A percentile compares a stretch with the other conserved stretches of the same genome.
Conservation (phyloP, 1,140 invertebrate genomes). For the Drosophila ogumai region DNA sequence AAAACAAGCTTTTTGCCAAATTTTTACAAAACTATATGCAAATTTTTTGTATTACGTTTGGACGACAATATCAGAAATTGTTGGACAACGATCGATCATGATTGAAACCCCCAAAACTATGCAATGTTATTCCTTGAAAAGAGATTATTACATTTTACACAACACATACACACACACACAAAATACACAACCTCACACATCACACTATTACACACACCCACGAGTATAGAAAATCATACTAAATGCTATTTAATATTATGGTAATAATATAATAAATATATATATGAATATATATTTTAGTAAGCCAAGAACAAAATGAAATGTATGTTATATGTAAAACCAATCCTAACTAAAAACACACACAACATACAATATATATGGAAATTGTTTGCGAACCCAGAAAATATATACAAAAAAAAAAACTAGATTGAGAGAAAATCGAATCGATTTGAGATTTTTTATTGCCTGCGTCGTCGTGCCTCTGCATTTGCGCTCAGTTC, state of each 20-base stretch:
- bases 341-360: slow-evolving; percentile 71
- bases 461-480: slow-evolving; percentile 47
- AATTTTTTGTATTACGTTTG: slow-evolving; percentile 75
- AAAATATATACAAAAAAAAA: slow-evolving; percentile 58
- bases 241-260: slow-evolving; percentile 67
- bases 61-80: slow-evolving; percentile 58
- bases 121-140: slow-evolving; percentile 83
- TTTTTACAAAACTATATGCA: slow-evolving; percentile 58
- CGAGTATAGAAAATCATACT: slow-evolving; percentile 60
- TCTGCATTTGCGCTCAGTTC: slow-evolving; percentile 56
- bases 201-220: slow-evolving; percentile 49
- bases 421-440: slow-evolving; percentile 50
- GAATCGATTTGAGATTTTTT: slow-evolving; percentile 45
- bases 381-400: slow-evolving; percentile 61
- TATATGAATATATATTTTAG: slow-evolving; percentile 73
- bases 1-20: slow-evolving; percentile 75
- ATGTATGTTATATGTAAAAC: slow-evolving; percentile 60
- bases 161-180: slow-evolving; percentile 31
- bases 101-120: slow-evolving; percentile 57
- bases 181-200: slow-evolving; percentile 13
- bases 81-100: slow-evolving; percentile 58
- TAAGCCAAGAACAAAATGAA: slow-evolving; percentile 74
- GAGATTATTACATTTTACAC: slow-evolving; percentile 76
- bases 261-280: slow-evolving; percentile 46
- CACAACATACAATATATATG: slow-evolving; percentile 47